Percentiles rank a stretch among this genome's conserved stretches.
Evolutionary conservation across 2,888 invertebrate genomes (phyloP).

Genomic region (Coelogynopora nodosa): DNA sequence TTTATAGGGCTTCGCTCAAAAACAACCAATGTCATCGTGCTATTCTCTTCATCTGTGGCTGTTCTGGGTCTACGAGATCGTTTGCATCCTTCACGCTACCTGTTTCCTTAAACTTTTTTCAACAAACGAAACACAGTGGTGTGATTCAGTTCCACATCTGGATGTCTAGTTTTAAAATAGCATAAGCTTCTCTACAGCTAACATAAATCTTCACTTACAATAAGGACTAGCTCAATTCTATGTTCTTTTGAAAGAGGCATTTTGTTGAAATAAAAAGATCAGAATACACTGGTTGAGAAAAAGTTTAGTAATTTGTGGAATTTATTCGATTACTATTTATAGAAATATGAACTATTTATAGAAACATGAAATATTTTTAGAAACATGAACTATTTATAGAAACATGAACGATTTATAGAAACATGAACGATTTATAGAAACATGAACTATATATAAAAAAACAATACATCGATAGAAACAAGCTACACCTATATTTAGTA

Average conservation of each 20-base stretch:
- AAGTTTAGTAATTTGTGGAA: too few species aligned
- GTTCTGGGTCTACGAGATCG: neutral
- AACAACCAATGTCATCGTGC: neutral
- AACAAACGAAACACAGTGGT: neutral
- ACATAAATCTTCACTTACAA: neutral
- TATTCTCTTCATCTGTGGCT: neutral
- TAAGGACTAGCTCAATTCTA: neutral
- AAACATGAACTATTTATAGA: too few species aligned
- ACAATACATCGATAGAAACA: too few species aligned
- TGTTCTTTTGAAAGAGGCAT: neutral
- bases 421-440: too few species aligned
- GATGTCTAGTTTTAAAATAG: neutral
- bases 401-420: too few species aligned
- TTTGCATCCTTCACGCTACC: neutral
- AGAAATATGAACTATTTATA: too few species aligned
- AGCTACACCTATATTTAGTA: too few species aligned
- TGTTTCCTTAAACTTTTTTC: neutral
- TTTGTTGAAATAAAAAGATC: neutral
- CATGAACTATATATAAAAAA: too few species aligned
- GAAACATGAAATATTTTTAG: too few species aligned
- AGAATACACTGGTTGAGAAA: neutral
- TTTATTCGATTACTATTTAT: too few species aligned
- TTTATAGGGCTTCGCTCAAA: neutral
- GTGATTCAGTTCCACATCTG: neutral
- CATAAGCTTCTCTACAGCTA: neutral